Percentiles rank a stretch among this genome's conserved stretches.
These are phyloP conservation scores for Drosophila monieri DNA, from an alignment of 2,888 invertebrate genomes.

Conservation along the genomic window DNA sequence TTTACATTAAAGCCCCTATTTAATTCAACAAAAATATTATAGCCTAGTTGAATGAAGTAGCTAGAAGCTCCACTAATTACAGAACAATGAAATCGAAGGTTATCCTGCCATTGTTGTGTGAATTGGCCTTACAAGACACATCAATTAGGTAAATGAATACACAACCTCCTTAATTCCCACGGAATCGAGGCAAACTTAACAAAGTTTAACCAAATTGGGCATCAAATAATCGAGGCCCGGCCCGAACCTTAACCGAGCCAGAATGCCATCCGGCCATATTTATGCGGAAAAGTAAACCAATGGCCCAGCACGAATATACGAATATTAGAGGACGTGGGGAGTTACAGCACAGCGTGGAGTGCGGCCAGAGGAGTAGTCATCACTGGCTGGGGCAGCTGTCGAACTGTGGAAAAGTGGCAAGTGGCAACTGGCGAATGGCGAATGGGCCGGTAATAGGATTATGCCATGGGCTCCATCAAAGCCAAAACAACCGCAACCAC, in stretches of 20 bases:
- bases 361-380: not conserved
- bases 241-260: slow-evolving; percentile 3
- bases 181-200: slow-evolving; percentile 24
- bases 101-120: not conserved
- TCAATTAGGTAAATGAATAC: slow-evolving; percentile 13
- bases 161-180: slow-evolving; percentile 1
- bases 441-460: slow-evolving; percentile 67
- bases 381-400: not conserved
- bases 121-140: not conserved
- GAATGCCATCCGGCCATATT: slow-evolving; percentile 38
- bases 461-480: slow-evolving; percentile 68
- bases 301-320: not conserved
- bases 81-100: too few relatives aligned
- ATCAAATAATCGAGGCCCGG: slow-evolving; percentile 20
- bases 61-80: too few relatives aligned
- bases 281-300: slow-evolving; percentile 40
- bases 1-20: too few relatives aligned
- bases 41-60: too few relatives aligned
- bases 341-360: not conserved
- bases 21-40: too few relatives aligned
- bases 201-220: slow-evolving; percentile 27
- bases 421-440: slow-evolving; percentile 27
- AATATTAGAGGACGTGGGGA: not conserved
- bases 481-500: slow-evolving; percentile 77
- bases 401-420: not conserved